phyloP scores from a whole-genome alignment of 1,140 invertebrate species.

The Platorchestia sp. region DNA sequence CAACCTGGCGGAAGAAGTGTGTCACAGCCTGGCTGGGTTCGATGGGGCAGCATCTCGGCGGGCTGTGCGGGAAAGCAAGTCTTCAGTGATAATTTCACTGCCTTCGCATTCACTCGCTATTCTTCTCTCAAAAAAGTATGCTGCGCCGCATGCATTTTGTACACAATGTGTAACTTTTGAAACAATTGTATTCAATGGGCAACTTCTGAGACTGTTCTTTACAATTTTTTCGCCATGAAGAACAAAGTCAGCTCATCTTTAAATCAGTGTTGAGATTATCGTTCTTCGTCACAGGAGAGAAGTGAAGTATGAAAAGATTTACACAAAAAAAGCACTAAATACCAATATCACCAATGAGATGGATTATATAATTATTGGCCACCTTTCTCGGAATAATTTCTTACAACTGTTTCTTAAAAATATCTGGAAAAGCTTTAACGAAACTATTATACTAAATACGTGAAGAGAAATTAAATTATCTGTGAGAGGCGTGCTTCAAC shows the following conservation, averaged over 20 bases:
- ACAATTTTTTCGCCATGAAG: too few species aligned
- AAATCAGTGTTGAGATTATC: neutral
- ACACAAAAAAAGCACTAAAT: neutral
- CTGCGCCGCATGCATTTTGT: too few species aligned
- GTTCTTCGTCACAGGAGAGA: neutral
- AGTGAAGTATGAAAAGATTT: neutral
- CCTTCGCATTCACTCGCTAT: too few species aligned
- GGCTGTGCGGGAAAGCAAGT: too few species aligned
- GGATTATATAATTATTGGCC: neutral
- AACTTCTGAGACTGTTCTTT: too few species aligned
- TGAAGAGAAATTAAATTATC: neutral
- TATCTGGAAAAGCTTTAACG: neutral
- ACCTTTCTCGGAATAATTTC: too few species aligned
- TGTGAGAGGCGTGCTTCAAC: neutral
- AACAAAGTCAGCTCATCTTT: neutral
- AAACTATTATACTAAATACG: neutral
- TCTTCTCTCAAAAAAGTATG: too few species aligned
- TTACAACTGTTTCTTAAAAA: neutral
- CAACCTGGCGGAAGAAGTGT: neutral
- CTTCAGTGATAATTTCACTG: too few species aligned
- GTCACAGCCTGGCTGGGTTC: neutral
- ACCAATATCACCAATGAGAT: neutral
- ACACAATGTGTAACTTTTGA: too few species aligned
- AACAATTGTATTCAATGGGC: too few species aligned
- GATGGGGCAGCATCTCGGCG: too few species aligned